phyloP scores from a whole-genome alignment of 2,888 invertebrate species.

The Parelbella ahira region DNA sequence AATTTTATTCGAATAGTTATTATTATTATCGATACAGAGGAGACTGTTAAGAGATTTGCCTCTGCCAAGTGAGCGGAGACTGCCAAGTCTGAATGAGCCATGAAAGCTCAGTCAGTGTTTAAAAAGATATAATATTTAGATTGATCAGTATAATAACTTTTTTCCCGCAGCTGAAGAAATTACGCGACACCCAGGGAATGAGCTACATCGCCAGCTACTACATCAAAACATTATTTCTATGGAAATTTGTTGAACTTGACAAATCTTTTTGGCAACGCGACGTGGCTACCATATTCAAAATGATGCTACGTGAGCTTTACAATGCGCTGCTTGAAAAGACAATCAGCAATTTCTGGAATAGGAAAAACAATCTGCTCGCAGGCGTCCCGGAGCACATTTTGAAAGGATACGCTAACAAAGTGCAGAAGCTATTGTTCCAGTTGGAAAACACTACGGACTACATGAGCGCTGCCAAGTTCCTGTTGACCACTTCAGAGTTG shows the following conservation, averaged over 20 bases:
- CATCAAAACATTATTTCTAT: slow-evolving; percentile 76
- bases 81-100: too few relatives aligned
- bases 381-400: slow-evolving; percentile 35
- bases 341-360: slow-evolving; percentile 75
- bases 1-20: background rate
- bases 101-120: too few relatives aligned
- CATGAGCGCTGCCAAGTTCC: slow-evolving; percentile 48
- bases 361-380: slow-evolving; percentile 61
- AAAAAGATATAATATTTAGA: too few relatives aligned
- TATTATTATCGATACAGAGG: too few relatives aligned
- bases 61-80: too few relatives aligned
- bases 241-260: slow-evolving; percentile 45
- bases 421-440: slow-evolving; percentile 40
- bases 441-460: slow-evolving; percentile 42
- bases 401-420: slow-evolving; percentile 41
- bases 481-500: slow-evolving; percentile 47
- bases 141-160: too few relatives aligned
- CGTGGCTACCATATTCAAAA: slow-evolving; percentile 48
- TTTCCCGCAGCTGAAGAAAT: slow-evolving; percentile 72
- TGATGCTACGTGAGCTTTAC: slow-evolving; percentile 62
- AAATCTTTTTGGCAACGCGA: slow-evolving; percentile 48
- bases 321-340: slow-evolving; percentile 40
- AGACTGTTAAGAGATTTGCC: too few relatives aligned
- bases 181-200: slow-evolving; percentile 68
- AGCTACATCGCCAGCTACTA: slow-evolving; percentile 76